Conservation (phyloP, 2,888 invertebrate genomes). For the Creontiades dilutus region DNA sequence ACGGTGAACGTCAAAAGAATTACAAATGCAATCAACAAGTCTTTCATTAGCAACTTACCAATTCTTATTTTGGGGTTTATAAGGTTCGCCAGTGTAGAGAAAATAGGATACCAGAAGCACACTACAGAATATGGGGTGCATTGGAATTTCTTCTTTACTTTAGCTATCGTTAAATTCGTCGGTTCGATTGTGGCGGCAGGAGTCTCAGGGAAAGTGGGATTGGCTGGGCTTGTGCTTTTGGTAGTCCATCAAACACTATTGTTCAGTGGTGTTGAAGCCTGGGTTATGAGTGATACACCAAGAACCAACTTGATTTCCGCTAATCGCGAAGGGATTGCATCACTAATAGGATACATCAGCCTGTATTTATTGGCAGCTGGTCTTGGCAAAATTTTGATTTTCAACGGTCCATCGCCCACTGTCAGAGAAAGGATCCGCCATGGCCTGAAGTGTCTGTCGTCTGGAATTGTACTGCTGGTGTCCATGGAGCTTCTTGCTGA, state of each 20-base stretch:
- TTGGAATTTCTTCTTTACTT: slow-evolving; percentile 98
- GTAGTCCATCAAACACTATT: slow-evolving; percentile 84
- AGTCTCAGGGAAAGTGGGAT: background rate
- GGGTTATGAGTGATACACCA: slow-evolving; percentile 83
- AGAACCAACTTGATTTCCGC: slow-evolving; percentile 85
- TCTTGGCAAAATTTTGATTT: slow-evolving; percentile 81
- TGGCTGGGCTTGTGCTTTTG: slow-evolving; percentile 80
- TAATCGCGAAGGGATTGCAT: slow-evolving; percentile 95
- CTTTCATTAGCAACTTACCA: slow-evolving; percentile 79
- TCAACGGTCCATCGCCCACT: background rate
- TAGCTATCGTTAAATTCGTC: slow-evolving; percentile 89
- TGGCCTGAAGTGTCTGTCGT: slow-evolving; percentile 72
- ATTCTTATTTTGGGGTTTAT: slow-evolving; percentile 83
- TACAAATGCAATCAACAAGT: slow-evolving; percentile 76
- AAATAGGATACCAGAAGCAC: slow-evolving; percentile 91
- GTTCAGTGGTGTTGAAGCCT: slow-evolving; percentile 82
- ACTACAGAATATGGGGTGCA: slow-evolving; percentile 96
- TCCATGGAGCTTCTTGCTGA: slow-evolving; percentile 80
- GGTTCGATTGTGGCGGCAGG: slow-evolving; percentile 80
- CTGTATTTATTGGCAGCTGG: slow-evolving; percentile 88
- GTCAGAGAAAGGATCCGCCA: slow-evolving; percentile 36
- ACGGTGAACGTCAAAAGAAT: slow-evolving; percentile 81
- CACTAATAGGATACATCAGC: slow-evolving; percentile 90
- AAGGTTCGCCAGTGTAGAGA: slow-evolving; percentile 82
- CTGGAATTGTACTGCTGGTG: slow-evolving; percentile 76